Conservation (phyloP, 1,140 invertebrate genomes). For the Drosophila tropicalis region DNA sequence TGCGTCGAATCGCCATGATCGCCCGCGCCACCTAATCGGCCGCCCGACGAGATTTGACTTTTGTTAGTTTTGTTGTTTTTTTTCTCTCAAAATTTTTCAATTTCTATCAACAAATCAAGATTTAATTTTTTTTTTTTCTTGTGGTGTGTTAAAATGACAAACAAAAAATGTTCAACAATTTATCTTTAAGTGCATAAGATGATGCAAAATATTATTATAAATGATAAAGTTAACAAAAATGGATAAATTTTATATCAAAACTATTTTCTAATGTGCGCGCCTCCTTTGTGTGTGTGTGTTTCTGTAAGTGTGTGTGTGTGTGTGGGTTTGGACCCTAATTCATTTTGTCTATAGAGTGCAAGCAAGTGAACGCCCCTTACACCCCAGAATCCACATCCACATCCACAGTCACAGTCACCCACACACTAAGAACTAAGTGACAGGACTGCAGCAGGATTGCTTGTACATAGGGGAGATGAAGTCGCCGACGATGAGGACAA, state of each 20-base stretch:
- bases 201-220: constrained; percentile 1
- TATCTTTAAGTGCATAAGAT: neutral
- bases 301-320: neutral
- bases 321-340: neutral
- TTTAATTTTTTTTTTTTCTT: constrained; percentile 51
- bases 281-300: neutral
- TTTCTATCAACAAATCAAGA: no score
- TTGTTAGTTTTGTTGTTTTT: neutral
- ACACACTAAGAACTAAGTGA: constrained; percentile 3
- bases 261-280: neutral
- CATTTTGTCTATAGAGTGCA: constrained; percentile 11
- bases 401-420: constrained; percentile 6
- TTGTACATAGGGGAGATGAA: constrained; percentile 5
- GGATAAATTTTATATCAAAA: neutral
- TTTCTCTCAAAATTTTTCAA: constrained; percentile 12
- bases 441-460: constrained; percentile 16
- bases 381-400: constrained; percentile 12
- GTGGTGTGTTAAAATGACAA: constrained; percentile 33
- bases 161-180: constrained; percentile 4
- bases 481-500: neutral
- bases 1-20: constrained; percentile 1
- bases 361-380: constrained; percentile 5
- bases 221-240: neutral
- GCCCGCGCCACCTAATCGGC: neutral
- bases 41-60: neutral